Base-by-base conservation (phyloP, 2,888 invertebrate genomes). In the Luffia ferchaultella region DNA sequence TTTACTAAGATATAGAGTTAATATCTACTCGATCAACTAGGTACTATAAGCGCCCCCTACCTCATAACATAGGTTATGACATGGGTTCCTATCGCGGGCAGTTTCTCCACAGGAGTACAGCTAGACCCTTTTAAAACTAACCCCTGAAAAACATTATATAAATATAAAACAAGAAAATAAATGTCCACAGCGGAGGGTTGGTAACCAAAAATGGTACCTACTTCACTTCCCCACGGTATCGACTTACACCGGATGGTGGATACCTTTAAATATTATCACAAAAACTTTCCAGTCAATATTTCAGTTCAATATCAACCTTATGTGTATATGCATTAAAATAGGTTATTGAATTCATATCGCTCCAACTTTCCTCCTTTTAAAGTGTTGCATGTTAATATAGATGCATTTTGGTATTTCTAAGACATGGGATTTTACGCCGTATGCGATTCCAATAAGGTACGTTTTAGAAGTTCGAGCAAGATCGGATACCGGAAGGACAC, bases 401-500 rank as follows among this genome's bases (percentile, higher is more conserved):
- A n/a, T n/a, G n/a, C n/a, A n/a, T n/a, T n/a, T n/a, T n/a, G n/a
- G n/a, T n/a, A n/a, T n/a, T n/a, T n/a, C n/a, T n/a, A n/a, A n/a
- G n/a, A n/a, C n/a, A n/a, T n/a, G n/a, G n/a, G n/a, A n/a, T n/a
- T n/a, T n/a, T n/a, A n/a, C n/a, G n/a, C n/a, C n/a, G n/a, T n/a
- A n/a, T n/a, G n/a, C n/a, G n/a, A n/a, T n/a, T n/a, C n/a, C n/a
- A n/a, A n/a, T n/a, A n/a, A n/a, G n/a, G n/a, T n/a, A n/a, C n/a
- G n/a, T n/a, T n/a, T n/a, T n/a, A n/a, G n/a, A n/a, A n/a, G n/a
- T n/a, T n/a, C n/a, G n/a, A n/a, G n/a, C n/a, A 46, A 17, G 2
- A 2, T 68, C 64, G 70, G 67, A 73, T 73, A 70, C 80, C 78
- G 82, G 82, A 82, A 82, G 80, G 67, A 75, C 69, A 68, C 18